These are phyloP conservation scores for Charadrius vociferus DNA, from an alignment of 2,113 vertebrate genomes.

Conservation along the genomic window DNA sequence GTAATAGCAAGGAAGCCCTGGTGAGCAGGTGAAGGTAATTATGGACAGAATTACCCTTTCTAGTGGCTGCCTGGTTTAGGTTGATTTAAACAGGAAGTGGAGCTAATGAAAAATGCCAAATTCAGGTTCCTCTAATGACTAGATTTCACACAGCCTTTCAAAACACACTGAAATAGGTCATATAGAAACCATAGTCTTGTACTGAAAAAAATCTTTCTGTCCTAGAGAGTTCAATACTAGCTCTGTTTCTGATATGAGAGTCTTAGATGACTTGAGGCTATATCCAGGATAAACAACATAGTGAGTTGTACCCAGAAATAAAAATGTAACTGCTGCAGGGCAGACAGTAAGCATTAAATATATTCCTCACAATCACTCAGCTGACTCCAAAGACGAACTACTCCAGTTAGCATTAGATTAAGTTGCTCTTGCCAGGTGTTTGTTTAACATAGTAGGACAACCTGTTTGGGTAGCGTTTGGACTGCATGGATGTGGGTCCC, in stretches of 20 bases:
- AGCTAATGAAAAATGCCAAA: neutral
- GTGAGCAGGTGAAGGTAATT: neutral
- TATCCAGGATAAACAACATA: slow-evolving; percentile 15
- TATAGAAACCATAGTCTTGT: neutral
- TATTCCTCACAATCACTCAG: neutral
- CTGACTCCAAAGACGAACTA: slow-evolving; percentile 18
- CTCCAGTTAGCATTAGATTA: neutral
- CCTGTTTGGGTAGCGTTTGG: neutral
- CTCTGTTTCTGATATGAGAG: slow-evolving; percentile 3
- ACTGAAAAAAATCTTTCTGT: neutral
- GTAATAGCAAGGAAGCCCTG: neutral
- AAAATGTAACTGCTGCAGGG: slow-evolving; percentile 20
- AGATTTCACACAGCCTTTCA: neutral
- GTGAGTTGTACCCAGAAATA: slow-evolving; percentile 3
- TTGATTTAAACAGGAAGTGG: neutral
- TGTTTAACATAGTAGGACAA: neutral
- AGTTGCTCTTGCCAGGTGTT: neutral
- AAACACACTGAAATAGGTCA: slow-evolving; percentile 1
- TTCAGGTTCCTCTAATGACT: neutral
- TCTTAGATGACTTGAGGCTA: neutral
- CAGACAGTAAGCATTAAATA: neutral
- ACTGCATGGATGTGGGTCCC: neutral
- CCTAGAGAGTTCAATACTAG: neutral
- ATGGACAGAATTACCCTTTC: neutral
- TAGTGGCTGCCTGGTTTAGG: neutral